These are phyloP conservation scores for Tromatobia lineatoria DNA, from an alignment of 2,888 invertebrate genomes.

Conservation along the genomic window DNA sequence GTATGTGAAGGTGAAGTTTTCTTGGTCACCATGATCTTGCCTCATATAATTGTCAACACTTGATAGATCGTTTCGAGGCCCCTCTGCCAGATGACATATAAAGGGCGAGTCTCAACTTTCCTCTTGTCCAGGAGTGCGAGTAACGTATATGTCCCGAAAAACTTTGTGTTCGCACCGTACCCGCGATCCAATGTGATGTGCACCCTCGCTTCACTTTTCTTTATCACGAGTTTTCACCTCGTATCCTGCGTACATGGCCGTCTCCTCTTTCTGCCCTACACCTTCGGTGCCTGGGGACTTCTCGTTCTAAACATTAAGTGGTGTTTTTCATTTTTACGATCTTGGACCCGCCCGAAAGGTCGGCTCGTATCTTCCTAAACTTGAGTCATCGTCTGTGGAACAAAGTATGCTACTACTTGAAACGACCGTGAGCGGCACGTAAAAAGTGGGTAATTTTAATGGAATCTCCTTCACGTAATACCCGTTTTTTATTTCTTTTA, in stretches of 20 bases:
- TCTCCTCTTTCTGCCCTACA: constrained; percentile 34
- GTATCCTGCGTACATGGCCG: constrained; percentile 24
- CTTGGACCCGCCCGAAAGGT: constrained; percentile 57
- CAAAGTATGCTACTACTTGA: background rate
- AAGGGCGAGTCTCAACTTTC: constrained; percentile 20
- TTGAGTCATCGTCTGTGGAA: background rate
- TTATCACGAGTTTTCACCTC: constrained; percentile 45
- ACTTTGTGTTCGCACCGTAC: constrained; percentile 33
- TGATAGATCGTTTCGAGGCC: constrained; percentile 39
- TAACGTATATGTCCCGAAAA: constrained; percentile 13
- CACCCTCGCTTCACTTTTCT: constrained; percentile 64
- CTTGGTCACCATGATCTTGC: background rate
- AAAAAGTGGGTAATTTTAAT: background rate
- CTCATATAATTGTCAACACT: constrained; percentile 40
- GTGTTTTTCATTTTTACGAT: constrained; percentile 61
- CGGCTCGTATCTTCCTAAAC: constrained; percentile 46
- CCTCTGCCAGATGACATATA: constrained; percentile 14
- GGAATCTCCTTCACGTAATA: background rate
- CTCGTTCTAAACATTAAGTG: constrained; percentile 55
- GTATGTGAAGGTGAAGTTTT: background rate
- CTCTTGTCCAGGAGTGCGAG: background rate
- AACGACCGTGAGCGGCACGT: background rate
- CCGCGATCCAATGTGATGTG: constrained; percentile 56
- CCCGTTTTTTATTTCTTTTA: background rate
- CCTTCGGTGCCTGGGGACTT: constrained; percentile 38